Evolutionary conservation across 2,113 vertebrate genomes (phyloP).

Genomic region (Scytalopus superciliaris): DNA sequence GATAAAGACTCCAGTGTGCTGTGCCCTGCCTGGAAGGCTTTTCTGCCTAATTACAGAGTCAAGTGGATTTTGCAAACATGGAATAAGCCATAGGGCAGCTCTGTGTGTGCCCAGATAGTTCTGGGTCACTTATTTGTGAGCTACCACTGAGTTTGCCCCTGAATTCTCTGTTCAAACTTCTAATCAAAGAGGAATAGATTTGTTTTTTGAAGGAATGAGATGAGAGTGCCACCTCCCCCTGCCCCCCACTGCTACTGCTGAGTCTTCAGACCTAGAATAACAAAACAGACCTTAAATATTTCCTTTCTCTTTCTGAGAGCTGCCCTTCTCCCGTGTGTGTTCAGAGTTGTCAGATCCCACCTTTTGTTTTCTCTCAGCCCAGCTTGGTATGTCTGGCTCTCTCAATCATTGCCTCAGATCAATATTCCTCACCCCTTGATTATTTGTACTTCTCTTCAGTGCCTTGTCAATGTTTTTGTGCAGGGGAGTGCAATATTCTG

Average conservation of each 20-base stretch:
- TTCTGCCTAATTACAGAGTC: not conserved
- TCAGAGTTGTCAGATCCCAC: not conserved
- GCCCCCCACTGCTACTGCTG: not conserved
- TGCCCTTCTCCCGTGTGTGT: not conserved
- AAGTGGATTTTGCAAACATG: not conserved
- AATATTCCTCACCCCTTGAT: not conserved
- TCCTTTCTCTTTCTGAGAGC: not conserved
- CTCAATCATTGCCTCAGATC: not conserved
- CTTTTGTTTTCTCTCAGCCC: not conserved
- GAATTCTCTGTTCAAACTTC: not conserved
- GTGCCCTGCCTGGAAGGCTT: not conserved
- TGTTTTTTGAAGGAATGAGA: not conserved
- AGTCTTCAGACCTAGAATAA: not conserved
- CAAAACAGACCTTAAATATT: not conserved
- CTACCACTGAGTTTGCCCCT: not conserved
- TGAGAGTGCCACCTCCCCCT: not conserved
- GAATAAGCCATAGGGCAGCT: not conserved
- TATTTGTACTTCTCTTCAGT: conserved; percentile 10
- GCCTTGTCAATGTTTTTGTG: not conserved
- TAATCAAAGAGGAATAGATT: not conserved
- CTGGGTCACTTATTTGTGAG: not conserved
- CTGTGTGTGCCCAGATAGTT: rapidly evolving
- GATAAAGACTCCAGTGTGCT: not conserved
- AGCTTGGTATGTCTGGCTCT: not conserved
- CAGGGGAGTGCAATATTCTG: not conserved